Evolutionary conservation across 2,113 vertebrate species (phyloP).

Genomic region (Conger conger): DNA sequence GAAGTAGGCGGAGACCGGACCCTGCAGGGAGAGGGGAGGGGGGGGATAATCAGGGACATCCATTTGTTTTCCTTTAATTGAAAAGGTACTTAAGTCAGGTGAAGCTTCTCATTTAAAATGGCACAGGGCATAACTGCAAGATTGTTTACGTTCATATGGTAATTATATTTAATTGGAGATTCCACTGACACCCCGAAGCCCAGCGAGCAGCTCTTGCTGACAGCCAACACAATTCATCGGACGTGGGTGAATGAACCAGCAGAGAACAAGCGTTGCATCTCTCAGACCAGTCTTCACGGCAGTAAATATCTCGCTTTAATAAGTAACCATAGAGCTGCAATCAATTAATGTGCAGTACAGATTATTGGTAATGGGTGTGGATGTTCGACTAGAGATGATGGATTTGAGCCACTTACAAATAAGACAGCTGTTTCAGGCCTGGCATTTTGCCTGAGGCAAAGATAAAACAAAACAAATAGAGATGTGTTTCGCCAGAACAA

Average conservation of each 20-base stretch:
- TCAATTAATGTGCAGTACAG: not conserved
- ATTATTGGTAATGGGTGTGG: not conserved
- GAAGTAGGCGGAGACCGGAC: slow-evolving; percentile 78
- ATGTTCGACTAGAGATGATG: not conserved
- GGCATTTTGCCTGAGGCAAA: not conserved
- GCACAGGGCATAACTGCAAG: not conserved
- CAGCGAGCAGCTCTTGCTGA: not conserved
- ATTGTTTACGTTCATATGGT: not conserved
- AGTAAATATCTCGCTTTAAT: not conserved
- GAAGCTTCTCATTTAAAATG: not conserved
- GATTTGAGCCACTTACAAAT: slow-evolving; percentile 6
- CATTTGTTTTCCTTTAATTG: not conserved
- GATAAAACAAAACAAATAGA: not conserved
- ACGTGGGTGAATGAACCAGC: not conserved
- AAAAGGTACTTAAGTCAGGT: not conserved
- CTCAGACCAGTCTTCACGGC: not conserved
- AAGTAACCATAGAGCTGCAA: not conserved
- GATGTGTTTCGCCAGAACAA: not conserved
- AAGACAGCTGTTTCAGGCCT: not conserved
- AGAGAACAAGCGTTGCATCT: not conserved
- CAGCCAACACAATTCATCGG: not conserved
- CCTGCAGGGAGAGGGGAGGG: slow-evolving; percentile 60
- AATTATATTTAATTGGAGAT: slow-evolving; percentile 2
- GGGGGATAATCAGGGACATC: not conserved
- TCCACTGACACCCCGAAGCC: not conserved